Evolutionary conservation across 2,113 vertebrate genomes (phyloP), one percentile per base, ranked within the genome.

Genomic region (Hippocampus zosterae): DNA sequence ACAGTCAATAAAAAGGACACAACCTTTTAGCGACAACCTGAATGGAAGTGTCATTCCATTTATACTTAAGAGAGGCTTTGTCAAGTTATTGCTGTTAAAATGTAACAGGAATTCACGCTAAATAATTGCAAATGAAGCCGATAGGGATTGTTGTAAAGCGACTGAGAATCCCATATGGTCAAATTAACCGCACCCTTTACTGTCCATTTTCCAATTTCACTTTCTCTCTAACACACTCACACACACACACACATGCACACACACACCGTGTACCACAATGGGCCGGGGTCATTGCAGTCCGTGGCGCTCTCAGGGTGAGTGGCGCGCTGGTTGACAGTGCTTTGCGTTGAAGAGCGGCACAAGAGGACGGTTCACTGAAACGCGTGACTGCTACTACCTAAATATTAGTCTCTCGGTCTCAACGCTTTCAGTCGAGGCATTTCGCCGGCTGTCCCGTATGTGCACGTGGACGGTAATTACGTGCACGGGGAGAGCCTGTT

Each of bases 251-350:
- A 40, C 33, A 41, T 37, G 1, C 10, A n/a, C 60, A 41, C 61
- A 63, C 33, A 62, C 33, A 62, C 42, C 42, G 41, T 62, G 27
- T 62, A 72, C 73, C 73, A 41, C 53, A 60, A 69, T 41, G 68
- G 80, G 87, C 85, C 84, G 91, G 93, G 93, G 94, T 93, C 94
- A 94, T 90, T 90, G 92, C 88, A 87, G 92, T 94, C 93, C 93
- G 91, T 93, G 92, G 93, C 94, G 94, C 94, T 96, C 94, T 95
- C 93, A 92, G 88, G 88, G 92, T 93, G 93, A 98, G 95, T 93
- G 94, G 91, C 92, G 91, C 92, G 88, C 92, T 93, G 90, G 93
- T 92, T 92, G 93, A 92, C 92, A 91, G 92, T 87, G 91, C 92
- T 93, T 89, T 89, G 92, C 91, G 90, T 84, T 89, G 91, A 90